Percentiles rank a stretch among this genome's conserved stretches.
phyloP scores from a whole-genome alignment of 2,888 invertebrate genomes.

The Helicoverpa assulta region DNA sequence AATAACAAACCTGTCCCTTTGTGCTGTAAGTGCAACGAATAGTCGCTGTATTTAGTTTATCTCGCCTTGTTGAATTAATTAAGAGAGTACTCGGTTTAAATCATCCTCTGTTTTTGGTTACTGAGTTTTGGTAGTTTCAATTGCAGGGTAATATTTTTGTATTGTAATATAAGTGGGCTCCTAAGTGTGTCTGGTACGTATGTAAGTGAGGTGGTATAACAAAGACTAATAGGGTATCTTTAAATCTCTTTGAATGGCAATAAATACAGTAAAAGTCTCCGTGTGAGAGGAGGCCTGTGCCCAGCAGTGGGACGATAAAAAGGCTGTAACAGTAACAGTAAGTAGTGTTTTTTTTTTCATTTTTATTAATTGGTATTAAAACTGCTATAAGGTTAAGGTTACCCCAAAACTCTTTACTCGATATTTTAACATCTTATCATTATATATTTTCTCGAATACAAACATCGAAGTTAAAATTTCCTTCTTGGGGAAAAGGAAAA shows the following conservation, averaged over 20 bases:
- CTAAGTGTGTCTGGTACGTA: neutral
- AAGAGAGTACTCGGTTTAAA: slow-evolving; percentile 45
- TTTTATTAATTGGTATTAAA: no score
- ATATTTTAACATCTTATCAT: neutral
- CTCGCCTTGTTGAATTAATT: slow-evolving; percentile 62
- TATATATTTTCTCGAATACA: neutral
- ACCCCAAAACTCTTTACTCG: no score
- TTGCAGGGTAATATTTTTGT: slow-evolving; percentile 38
- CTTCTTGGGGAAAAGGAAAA: slow-evolving; percentile 32
- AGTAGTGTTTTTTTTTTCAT: no score
- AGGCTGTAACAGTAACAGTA: no score
- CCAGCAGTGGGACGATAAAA: no score
- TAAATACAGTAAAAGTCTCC: no score
- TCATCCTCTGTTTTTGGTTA: slow-evolving; percentile 57
- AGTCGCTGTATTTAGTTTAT: slow-evolving; percentile 64
- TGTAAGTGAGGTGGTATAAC: neutral
- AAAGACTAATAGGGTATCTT: no score
- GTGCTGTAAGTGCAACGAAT: slow-evolving; percentile 70
- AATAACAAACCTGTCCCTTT: slow-evolving; percentile 70
- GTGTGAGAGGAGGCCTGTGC: no score
- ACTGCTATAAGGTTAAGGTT: no score
- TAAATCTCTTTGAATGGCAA: no score
- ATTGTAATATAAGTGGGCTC: slow-evolving; percentile 14
- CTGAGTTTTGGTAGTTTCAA: slow-evolving; percentile 51
- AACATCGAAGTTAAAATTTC: neutral